Conservation (phyloP, 2,113 vertebrate genomes). For the Passerina amoena region DNA sequence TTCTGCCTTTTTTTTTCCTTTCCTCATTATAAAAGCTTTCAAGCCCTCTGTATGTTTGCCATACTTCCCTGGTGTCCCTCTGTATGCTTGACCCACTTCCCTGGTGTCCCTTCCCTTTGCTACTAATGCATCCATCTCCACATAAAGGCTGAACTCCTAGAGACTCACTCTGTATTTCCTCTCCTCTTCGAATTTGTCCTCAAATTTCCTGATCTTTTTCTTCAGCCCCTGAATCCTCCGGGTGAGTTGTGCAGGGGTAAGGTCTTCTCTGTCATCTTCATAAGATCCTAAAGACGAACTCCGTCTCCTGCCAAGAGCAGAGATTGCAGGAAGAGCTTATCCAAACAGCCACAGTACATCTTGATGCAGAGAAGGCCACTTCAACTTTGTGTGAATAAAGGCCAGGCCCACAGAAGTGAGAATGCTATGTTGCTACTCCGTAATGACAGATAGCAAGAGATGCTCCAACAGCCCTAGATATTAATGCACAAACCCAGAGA, state of each 20-base stretch:
- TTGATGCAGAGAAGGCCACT: neutral
- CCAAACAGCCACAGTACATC: neutral
- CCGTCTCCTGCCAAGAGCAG: constrained; percentile 78
- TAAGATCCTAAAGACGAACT: constrained; percentile 93
- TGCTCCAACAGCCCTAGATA: neutral
- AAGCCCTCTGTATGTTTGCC: neutral
- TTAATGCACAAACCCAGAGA: neutral
- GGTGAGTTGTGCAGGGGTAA: constrained; percentile 90
- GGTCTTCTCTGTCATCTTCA: constrained; percentile 87
- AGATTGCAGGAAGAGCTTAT: constrained; percentile 14
- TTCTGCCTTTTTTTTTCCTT: neutral
- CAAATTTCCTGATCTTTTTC: constrained; percentile 94
- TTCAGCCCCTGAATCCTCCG: constrained; percentile 93
- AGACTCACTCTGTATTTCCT: constrained; percentile 90
- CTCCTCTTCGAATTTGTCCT: constrained; percentile 95
- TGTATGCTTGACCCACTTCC: neutral
- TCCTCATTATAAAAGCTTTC: neutral
- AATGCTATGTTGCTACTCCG: neutral
- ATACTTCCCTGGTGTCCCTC: neutral
- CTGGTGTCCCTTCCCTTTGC: neutral
- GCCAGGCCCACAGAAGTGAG: neutral
- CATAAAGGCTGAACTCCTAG: neutral
- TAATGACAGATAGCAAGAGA: neutral
- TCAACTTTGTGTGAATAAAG: neutral
- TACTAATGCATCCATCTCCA: neutral